Evolutionary conservation across 1,140 invertebrate species (phyloP).

Genomic region (Drosophila sturtevanti): DNA sequence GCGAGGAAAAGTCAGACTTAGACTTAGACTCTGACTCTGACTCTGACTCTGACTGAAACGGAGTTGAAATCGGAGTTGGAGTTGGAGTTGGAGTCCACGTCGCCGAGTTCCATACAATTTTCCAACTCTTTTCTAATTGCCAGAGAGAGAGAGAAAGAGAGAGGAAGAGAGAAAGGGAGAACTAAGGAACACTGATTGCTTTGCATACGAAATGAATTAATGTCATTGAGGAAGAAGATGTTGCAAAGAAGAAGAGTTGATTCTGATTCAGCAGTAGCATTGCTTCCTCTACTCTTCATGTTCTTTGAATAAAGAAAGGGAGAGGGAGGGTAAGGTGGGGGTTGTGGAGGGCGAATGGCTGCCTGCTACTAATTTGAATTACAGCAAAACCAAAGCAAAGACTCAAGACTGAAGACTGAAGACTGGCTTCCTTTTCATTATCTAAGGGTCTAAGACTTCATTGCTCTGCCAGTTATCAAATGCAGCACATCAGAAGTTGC

Average conservation of each 20-base stretch:
- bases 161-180: conserved; percentile 18
- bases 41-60: conserved; percentile 18
- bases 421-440: conserved; percentile 70
- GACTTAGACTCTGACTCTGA: conserved; percentile 4
- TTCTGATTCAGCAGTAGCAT: conserved; percentile 44
- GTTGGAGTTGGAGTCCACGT: conserved; percentile 31
- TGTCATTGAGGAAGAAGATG: conserved; percentile 81
- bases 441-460: conserved; percentile 71
- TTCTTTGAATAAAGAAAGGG: no score
- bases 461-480: conserved; percentile 74
- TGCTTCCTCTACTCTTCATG: conserved; percentile 10
- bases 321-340: no score
- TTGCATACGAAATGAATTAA: conserved; percentile 81
- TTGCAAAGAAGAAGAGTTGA: conserved; percentile 56
- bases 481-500: conserved; percentile 71
- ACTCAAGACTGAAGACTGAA: conserved; percentile 22
- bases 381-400: conserved; percentile 17
- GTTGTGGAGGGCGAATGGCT: conserved; percentile 25
- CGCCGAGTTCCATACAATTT: conserved; percentile 69
- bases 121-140: conserved; percentile 81
- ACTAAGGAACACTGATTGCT: conserved; percentile 63
- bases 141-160: conserved; percentile 44
- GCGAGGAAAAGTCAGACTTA: conserved; percentile 63
- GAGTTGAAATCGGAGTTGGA: conserved; percentile 17
- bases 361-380: conserved; percentile 74